A percentile compares a stretch with the other conserved stretches of the same genome.
These are phyloP conservation scores for Drosophila acutilabella DNA, from an alignment of 2,888 invertebrate species.

Conservation along the genomic window DNA sequence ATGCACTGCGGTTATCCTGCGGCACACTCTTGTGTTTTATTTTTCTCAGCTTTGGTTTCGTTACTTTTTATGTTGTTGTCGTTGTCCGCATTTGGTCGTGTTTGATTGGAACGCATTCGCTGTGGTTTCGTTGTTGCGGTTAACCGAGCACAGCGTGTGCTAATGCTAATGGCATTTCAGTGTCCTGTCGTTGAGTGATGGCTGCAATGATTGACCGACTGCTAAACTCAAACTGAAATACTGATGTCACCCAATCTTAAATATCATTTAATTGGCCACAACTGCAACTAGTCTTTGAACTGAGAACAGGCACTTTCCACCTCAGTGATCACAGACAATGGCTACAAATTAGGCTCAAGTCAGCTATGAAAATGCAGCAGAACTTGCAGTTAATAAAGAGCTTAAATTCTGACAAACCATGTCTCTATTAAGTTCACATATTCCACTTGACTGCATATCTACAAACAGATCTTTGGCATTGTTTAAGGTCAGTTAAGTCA, in stretches of 20 bases:
- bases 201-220: slow-evolving; percentile 30
- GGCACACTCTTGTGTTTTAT: slow-evolving; percentile 7
- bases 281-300: not conserved
- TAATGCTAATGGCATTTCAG: slow-evolving; percentile 74
- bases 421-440: slow-evolving; percentile 20
- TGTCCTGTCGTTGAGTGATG: slow-evolving; percentile 57
- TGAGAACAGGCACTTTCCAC: not conserved
- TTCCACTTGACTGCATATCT: slow-evolving; percentile 32
- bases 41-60: not conserved
- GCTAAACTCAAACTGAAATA: slow-evolving; percentile 14
- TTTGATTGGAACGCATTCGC: slow-evolving; percentile 19
- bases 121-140: slow-evolving; percentile 46
- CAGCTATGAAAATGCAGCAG: slow-evolving; percentile 56
- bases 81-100: not conserved
- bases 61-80: slow-evolving; percentile 19
- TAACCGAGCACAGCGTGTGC: slow-evolving; percentile 45
- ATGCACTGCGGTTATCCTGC: slow-evolving; percentile 40
- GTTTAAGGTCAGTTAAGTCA: slow-evolving; percentile 2
- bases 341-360: slow-evolving; percentile 37
- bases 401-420: slow-evolving; percentile 24
- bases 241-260: slow-evolving; percentile 15
- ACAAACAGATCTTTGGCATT: slow-evolving; percentile 8
- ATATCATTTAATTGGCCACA: slow-evolving; percentile 5
- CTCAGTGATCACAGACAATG: slow-evolving; percentile 28
- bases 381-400: slow-evolving; percentile 32